Percentiles rank a stretch among this genome's conserved stretches.
phyloP scores from a whole-genome alignment of 2,113 vertebrate genomes.

The Pelecanus crispus region DNA sequence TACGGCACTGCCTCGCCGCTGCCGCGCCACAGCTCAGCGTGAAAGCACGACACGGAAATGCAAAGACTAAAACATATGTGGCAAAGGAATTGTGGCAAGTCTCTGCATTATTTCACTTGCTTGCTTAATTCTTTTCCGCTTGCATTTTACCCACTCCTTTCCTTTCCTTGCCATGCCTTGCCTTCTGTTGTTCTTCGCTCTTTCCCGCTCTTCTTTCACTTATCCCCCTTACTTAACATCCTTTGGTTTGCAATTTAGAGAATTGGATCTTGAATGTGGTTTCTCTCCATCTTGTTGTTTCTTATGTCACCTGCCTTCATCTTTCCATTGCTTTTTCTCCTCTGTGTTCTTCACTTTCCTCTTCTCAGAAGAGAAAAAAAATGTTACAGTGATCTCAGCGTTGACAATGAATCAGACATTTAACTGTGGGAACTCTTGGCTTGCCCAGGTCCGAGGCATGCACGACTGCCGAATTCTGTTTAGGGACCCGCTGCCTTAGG shows the following conservation, averaged over 20 bases:
- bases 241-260: background rate
- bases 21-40: accelerated
- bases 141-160: background rate
- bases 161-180: background rate
- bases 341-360: background rate
- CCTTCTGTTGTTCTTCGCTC: background rate
- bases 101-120: background rate
- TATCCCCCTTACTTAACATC: no score
- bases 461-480: background rate
- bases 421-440: background rate
- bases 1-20: background rate
- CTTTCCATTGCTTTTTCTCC: background rate
- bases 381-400: background rate
- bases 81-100: background rate
- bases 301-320: background rate
- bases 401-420: background rate
- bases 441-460: background rate
- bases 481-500: background rate
- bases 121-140: background rate
- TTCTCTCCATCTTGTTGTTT: background rate
- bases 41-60: accelerated
- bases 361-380: background rate
- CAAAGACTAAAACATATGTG: background rate
- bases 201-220: background rate
- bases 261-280: accelerated